Evolutionary conservation across 2,113 vertebrate species (phyloP).

Genomic region (Rafetus swinhoei): DNA sequence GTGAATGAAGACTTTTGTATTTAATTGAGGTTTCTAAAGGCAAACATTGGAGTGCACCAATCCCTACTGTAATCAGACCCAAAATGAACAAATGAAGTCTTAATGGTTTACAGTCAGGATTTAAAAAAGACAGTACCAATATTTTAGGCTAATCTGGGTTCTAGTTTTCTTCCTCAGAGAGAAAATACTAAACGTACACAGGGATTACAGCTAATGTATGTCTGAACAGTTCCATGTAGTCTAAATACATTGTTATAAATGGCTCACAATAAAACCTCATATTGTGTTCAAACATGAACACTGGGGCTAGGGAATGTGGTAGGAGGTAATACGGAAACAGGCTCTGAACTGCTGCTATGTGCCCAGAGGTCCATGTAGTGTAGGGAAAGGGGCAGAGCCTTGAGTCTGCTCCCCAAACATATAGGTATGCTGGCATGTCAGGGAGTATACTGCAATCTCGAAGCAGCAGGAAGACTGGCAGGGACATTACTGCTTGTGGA

Average conservation of each 20-base stretch:
- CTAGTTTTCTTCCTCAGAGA: not conserved
- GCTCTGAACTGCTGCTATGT: not conserved
- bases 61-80: not conserved
- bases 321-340: not conserved
- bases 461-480: not conserved
- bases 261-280: not conserved
- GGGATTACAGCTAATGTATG: not conserved
- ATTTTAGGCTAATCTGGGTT: not conserved
- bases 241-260: not conserved
- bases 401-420: not conserved
- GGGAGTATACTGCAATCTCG: rapidly evolving
- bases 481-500: not conserved
- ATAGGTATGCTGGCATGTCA: not conserved
- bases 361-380: too few species aligned
- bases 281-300: not conserved
- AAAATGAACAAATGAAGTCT: not conserved
- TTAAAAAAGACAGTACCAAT: not conserved
- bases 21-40: not conserved
- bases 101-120: not conserved
- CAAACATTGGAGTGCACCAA: not conserved
- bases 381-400: too few species aligned
- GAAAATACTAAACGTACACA: not conserved
- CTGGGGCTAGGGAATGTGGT: not conserved
- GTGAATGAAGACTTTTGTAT: not conserved
- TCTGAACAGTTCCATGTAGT: not conserved